Base-by-base conservation (phyloP, 1,140 invertebrate species). In the Leptoteleia sp. region DNA sequence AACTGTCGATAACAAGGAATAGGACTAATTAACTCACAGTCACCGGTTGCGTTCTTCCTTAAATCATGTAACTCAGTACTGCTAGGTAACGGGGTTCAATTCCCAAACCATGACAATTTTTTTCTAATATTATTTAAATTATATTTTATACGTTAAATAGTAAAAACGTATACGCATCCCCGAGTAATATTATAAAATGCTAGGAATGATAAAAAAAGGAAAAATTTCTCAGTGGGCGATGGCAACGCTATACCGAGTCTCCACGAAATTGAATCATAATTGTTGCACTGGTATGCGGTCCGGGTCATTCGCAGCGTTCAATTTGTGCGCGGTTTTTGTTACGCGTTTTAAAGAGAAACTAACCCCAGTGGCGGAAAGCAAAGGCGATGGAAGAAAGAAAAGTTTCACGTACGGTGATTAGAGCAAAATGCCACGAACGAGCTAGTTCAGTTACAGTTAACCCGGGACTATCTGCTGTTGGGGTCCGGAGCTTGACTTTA, bases 391-490 rank as follows among this genome's bases (percentile, higher is more conserved):
- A 67, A 31, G 61, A 62, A 62, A 70, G 65, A 71, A 78, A 54
- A 73, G 59, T 67, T 50, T 45, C 55, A 67, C 47, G 67, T 67
- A 72, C 43, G 54, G 48, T 68, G 76, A 75, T 73, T 79, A 68
- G 73, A 80, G 57, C 54, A 42, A 71, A 73, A 73, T 80, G 57
- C 67, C 17, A 57, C 47, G 42, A 37, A 81, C 62, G 54, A 70
- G 76, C 48, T 76, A 61, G 35, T 50, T 79, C 55, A 40, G 52
- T 79, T 83, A 83, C 79, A 81, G 77, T 81, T 83, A 81, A 73
- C 22, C 50, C 65, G 43, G 43, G 64, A 75, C 57, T 80, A 64
- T 77, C 62, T 67, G 59, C 64, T 72, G 59, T 65, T 50, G 48
- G 67, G n/a, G n/a, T n/a, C 68, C 55, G 27, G 68, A 65, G 55